Percentiles rank a stretch among this genome's conserved stretches.
Evolutionary conservation across 2,113 vertebrate genomes (phyloP).

Genomic region (Cyphomyrus plagiostoma): DNA sequence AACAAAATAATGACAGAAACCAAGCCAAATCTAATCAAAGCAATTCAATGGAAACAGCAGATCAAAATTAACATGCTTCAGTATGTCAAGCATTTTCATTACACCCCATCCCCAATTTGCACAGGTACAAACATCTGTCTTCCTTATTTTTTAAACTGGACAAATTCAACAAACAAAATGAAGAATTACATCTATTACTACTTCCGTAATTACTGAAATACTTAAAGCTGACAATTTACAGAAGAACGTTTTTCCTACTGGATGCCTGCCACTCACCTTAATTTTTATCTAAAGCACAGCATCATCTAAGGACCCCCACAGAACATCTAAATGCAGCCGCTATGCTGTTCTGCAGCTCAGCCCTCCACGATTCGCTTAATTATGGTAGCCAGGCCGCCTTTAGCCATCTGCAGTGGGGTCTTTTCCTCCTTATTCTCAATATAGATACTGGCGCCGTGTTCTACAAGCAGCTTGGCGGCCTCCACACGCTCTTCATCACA

Average conservation of each 20-base stretch:
- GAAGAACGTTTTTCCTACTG: not conserved
- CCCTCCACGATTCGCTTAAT: slow-evolving; percentile 81
- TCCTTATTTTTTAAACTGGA: not conserved
- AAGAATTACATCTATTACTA: not conserved
- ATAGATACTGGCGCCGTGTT: slow-evolving; percentile 89
- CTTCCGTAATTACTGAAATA: not conserved
- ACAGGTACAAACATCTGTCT: not conserved
- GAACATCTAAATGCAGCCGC: not conserved
- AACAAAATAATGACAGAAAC: not conserved
- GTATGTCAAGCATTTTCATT: not conserved
- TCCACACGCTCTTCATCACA: slow-evolving; percentile 91
- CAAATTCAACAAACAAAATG: not conserved
- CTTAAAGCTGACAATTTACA: not conserved
- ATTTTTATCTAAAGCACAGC: not conserved
- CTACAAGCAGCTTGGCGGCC: slow-evolving; percentile 87
- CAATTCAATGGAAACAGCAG: not conserved
- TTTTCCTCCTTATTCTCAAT: slow-evolving; percentile 95
- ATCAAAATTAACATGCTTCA: not conserved
- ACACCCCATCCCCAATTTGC: not conserved
- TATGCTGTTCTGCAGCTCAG: slow-evolving; percentile 41
- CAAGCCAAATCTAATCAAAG: not conserved
- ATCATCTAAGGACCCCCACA: not conserved
- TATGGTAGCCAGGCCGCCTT: slow-evolving; percentile 69
- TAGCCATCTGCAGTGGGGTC: slow-evolving; percentile 84
- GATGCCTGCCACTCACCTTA: not conserved